A percentile compares a stretch with the other conserved stretches of the same genome.
Evolutionary conservation across 53 echinoderm and acorn worm species (phyloP).

Genomic region (Mesocentrotus franciscanus): DNA sequence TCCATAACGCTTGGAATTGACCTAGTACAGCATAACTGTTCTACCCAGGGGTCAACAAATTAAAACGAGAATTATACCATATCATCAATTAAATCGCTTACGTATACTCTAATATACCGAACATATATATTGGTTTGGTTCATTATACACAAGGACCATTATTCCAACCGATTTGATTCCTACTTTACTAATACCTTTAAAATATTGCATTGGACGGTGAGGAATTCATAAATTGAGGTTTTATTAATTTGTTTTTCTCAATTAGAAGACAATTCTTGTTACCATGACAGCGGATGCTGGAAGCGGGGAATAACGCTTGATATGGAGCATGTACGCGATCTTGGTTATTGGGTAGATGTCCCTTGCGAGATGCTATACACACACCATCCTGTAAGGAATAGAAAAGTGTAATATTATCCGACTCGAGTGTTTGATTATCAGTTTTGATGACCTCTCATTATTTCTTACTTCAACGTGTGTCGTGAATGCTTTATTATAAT

Average conservation of each 20-base stretch:
- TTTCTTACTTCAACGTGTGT: background rate
- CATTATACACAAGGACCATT: background rate
- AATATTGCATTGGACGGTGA: background rate
- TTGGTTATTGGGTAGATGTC: constrained; percentile 86
- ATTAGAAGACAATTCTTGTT: constrained; percentile 1
- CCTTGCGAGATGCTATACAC: constrained; percentile 92
- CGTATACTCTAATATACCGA: too few relatives aligned
- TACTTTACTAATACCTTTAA: background rate
- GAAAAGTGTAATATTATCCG: constrained; percentile 19
- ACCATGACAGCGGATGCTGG: constrained; percentile 84
- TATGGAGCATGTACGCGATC: constrained; percentile 87
- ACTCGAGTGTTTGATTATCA: background rate
- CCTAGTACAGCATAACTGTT: too few relatives aligned
- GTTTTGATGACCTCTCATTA: background rate
- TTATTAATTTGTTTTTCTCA: background rate
- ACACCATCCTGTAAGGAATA: constrained; percentile 73
- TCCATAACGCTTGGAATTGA: too few relatives aligned
- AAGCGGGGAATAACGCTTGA: constrained; percentile 80
- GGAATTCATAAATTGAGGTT: background rate
- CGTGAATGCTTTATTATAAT: background rate
- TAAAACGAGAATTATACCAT: too few relatives aligned
- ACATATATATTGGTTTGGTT: too few relatives aligned
- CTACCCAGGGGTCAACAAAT: too few relatives aligned
- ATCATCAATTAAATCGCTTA: too few relatives aligned
- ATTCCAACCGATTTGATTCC: background rate